Conservation (phyloP, 2,113 vertebrate genomes). For the Neoarius graeffei region DNA sequence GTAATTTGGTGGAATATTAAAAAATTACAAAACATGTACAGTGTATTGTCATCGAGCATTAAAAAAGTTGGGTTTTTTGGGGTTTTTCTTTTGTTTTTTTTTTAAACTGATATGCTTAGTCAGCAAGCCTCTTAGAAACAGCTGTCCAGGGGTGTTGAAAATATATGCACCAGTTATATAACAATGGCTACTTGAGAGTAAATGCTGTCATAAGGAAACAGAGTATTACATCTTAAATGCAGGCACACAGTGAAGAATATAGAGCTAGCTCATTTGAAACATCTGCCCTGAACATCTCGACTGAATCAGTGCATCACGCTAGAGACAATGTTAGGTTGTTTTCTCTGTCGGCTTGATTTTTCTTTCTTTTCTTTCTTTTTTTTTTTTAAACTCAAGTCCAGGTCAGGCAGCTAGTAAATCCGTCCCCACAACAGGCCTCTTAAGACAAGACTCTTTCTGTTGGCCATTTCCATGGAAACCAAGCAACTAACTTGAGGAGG, state of each 20-base stretch:
- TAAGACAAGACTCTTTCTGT: conserved; percentile 82
- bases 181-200: not conserved
- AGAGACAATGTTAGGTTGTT: conserved; percentile 66
- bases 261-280: conserved; percentile 38
- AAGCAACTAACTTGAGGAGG: conserved; percentile 78
- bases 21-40: not conserved
- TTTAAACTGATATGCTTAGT: not conserved
- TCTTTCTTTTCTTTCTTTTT: conserved; percentile 55
- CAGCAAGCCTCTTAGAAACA: not conserved
- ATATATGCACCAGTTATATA: not conserved
- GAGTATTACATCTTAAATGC: not conserved
- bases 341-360: conserved; percentile 64
- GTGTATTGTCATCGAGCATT: not conserved
- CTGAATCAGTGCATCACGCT: conserved; percentile 40
- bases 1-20: not conserved
- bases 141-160: not conserved
- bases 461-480: conserved; percentile 77
- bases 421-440: conserved; percentile 73
- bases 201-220: conserved; percentile 7
- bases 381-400: conserved; percentile 52
- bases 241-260: conserved; percentile 12
- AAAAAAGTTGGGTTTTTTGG: not conserved
- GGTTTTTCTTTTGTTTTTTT: not conserved
- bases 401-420: conserved; percentile 57
- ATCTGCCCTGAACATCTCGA: conserved; percentile 44